These are phyloP conservation scores for Philaethria dido DNA, from an alignment of 2,888 invertebrate species.

Conservation along the genomic window DNA sequence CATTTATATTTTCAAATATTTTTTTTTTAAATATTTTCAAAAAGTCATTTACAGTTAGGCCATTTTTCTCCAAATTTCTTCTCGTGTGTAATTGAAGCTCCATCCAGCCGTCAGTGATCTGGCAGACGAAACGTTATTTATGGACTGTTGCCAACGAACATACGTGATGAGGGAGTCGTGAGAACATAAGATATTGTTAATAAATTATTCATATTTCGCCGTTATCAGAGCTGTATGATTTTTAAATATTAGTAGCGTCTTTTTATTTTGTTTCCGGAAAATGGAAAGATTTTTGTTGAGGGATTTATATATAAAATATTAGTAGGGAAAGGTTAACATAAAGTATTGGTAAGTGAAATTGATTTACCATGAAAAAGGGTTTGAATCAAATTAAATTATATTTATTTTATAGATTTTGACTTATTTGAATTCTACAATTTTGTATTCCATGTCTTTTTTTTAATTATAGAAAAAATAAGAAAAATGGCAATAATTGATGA, in stretches of 20 bases:
- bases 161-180: constrained; percentile 26
- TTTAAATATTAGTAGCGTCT: neutral
- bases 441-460: too few relatives aligned
- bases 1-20: too few relatives aligned
- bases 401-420: too few relatives aligned
- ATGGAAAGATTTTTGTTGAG: neutral
- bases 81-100: constrained; percentile 17
- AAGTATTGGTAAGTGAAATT: too few relatives aligned
- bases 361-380: too few relatives aligned
- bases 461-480: too few relatives aligned
- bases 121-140: constrained; percentile 35
- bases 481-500: too few relatives aligned
- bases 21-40: too few relatives aligned
- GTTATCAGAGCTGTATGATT: constrained; percentile 13
- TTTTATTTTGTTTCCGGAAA: constrained; percentile 3
- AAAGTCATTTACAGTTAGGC: neutral
- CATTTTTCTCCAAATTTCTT: constrained; percentile 8
- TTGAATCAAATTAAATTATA: too few relatives aligned
- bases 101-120: constrained; percentile 40
- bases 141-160: constrained; percentile 37
- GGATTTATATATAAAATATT: neutral
- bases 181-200: constrained; percentile 13
- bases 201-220: constrained; percentile 25
- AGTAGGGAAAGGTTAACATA: too few relatives aligned
- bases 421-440: too few relatives aligned